Conservation (phyloP, 2,113 vertebrate species). For the Paraplagusia blochii region DNA sequence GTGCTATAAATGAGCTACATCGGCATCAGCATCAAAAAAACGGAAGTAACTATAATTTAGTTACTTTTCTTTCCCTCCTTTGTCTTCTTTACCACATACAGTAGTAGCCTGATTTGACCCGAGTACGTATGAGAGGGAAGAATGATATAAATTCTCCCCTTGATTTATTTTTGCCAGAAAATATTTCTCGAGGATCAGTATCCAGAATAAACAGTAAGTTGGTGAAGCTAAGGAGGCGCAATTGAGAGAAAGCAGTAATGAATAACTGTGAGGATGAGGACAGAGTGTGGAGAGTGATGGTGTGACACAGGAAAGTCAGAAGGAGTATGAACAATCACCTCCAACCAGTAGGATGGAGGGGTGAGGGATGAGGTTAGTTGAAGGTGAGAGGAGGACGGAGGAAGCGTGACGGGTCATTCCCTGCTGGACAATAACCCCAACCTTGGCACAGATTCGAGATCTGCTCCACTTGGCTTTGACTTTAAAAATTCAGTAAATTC, state of each 20-base stretch:
- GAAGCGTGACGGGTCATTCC: constrained; percentile 66
- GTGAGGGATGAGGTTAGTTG: constrained; percentile 31
- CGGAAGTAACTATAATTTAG: no score
- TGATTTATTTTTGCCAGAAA: no score
- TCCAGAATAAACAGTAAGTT: background rate
- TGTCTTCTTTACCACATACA: no score
- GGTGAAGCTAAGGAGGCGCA: background rate
- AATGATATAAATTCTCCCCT: no score
- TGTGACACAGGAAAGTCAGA: constrained; percentile 15
- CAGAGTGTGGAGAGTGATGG: no score
- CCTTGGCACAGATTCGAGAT: constrained; percentile 53
- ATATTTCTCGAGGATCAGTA: no score
- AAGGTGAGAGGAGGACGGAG: constrained; percentile 19
- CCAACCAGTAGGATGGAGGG: constrained; percentile 34
- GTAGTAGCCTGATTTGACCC: no score
- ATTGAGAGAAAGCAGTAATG: constrained; percentile 30
- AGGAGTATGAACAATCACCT: constrained; percentile 19
- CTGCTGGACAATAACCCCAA: constrained; percentile 61
- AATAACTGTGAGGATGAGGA: constrained; percentile 34
- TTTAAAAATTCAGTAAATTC: constrained; percentile 15
- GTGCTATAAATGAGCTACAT: no score
- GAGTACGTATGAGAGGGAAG: no score
- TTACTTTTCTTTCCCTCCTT: no score
- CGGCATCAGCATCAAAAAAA: no score
- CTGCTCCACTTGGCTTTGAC: constrained; percentile 45